Conservation (phyloP, 2,797 vertebrate genomes). For the Chromis chromis region DNA sequence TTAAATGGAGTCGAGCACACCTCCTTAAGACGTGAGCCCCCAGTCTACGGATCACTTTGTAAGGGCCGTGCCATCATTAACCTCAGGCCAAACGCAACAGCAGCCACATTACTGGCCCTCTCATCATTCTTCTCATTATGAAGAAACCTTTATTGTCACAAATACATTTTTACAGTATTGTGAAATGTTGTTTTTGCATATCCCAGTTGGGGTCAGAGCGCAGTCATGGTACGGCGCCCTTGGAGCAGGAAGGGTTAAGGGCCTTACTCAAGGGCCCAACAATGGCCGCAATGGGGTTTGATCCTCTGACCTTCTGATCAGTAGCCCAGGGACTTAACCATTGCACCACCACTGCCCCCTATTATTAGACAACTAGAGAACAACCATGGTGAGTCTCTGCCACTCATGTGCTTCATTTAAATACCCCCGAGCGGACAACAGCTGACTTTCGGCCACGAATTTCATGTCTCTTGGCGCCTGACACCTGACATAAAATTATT, state of each 20-base stretch:
- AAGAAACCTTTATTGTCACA: no score
- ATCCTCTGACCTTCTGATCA: no score
- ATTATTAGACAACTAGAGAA: slow-evolving; percentile 20
- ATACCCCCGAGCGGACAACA: neutral
- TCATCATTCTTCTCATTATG: slow-evolving; percentile 25
- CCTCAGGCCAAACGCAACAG: slow-evolving; percentile 29
- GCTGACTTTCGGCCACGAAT: slow-evolving; percentile 12
- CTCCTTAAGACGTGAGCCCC: neutral
- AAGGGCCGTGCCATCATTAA: slow-evolving; percentile 31
- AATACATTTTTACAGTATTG: no score
- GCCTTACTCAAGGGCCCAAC: no score
- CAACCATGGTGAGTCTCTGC: neutral
- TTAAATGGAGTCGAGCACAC: neutral
- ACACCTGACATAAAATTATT: slow-evolving; percentile 31
- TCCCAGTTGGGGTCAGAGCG: no score
- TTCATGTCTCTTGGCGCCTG: neutral
- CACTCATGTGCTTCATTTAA: neutral
- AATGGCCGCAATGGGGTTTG: no score
- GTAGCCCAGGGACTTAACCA: no score
- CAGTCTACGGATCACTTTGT: slow-evolving; percentile 20
- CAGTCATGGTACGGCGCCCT: no score
- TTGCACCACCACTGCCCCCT: no score
- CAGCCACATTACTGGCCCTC: neutral
- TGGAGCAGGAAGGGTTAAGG: no score
- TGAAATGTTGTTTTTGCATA: no score